phyloP scores from a whole-genome alignment of 2,113 vertebrate genomes.

The Sander lucioperca region DNA sequence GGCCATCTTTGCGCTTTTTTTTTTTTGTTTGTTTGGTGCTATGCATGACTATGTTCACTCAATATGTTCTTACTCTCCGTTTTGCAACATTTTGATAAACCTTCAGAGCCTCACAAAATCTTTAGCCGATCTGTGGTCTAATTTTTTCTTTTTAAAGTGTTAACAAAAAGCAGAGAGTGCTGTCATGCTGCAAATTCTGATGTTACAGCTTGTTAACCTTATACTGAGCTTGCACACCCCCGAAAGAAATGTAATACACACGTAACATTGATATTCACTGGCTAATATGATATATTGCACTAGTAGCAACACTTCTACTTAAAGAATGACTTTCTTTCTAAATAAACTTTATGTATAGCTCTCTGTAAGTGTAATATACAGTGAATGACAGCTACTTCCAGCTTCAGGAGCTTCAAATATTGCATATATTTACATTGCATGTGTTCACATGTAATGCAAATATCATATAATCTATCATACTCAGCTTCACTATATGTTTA shows the following conservation, averaged over 20 bases:
- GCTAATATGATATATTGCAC: not conserved
- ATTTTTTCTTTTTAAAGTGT: not conserved
- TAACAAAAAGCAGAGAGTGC: not conserved
- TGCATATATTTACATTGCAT: no score
- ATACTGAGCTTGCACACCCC: not conserved
- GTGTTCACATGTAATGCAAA: constrained; percentile 18
- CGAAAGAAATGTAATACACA: not conserved
- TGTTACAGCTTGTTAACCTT: not conserved
- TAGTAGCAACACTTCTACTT: not conserved
- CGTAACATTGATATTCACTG: not conserved
- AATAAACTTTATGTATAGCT: not conserved
- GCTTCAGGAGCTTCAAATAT: not conserved
- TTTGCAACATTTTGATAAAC: not conserved
- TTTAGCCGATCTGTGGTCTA: not conserved
- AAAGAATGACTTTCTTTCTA: not conserved
- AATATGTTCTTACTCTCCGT: not conserved
- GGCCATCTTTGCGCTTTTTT: no score
- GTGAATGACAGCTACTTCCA: not conserved
- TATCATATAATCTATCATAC: not conserved
- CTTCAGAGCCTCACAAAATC: not conserved
- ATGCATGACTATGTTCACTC: not conserved
- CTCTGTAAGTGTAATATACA: not conserved
- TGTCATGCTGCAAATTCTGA: not conserved
- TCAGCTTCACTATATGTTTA: not conserved
- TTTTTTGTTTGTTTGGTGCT: not conserved